Evolutionary conservation across 2,113 vertebrate species (phyloP).

Genomic region (Bostrychus sinensis): DNA sequence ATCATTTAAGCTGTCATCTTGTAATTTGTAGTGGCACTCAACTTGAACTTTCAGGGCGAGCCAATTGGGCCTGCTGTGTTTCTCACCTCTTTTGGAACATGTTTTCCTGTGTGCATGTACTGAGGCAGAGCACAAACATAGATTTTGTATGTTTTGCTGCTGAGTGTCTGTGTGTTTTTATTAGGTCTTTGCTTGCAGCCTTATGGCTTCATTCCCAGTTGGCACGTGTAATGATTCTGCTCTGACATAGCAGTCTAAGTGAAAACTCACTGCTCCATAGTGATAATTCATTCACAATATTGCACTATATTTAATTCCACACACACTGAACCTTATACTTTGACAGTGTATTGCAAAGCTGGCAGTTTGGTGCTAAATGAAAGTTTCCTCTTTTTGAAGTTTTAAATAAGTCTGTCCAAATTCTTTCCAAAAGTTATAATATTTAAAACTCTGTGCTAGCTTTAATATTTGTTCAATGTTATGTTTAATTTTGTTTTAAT

Average conservation of each 20-base stretch:
- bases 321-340: conserved; percentile 18
- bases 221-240: conserved; percentile 49
- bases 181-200: conserved; percentile 28
- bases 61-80: conserved; percentile 67
- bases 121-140: conserved; percentile 37
- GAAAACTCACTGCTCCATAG: conserved; percentile 46
- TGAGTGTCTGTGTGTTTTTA: conserved; percentile 20
- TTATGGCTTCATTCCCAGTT: conserved; percentile 59
- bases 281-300: conserved; percentile 67
- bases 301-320: conserved; percentile 44
- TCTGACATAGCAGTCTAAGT: conserved; percentile 34
- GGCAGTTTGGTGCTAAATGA: conserved; percentile 16
- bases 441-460: too few relatives aligned
- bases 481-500: too few relatives aligned
- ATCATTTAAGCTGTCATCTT: conserved; percentile 73
- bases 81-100: conserved; percentile 56
- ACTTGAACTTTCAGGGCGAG: conserved; percentile 71
- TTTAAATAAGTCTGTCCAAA: too few relatives aligned
- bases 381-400: conserved; percentile 13
- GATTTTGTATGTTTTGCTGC: conserved; percentile 34
- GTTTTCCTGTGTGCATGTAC: conserved; percentile 39
- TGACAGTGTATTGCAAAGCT: conserved; percentile 7
- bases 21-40: conserved; percentile 72
- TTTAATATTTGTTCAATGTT: too few relatives aligned
- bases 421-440: too few relatives aligned